Percentiles rank a stretch among this genome's conserved stretches.
phyloP scores from a whole-genome alignment of 1,140 invertebrate species.

The Galleria mellonella region DNA sequence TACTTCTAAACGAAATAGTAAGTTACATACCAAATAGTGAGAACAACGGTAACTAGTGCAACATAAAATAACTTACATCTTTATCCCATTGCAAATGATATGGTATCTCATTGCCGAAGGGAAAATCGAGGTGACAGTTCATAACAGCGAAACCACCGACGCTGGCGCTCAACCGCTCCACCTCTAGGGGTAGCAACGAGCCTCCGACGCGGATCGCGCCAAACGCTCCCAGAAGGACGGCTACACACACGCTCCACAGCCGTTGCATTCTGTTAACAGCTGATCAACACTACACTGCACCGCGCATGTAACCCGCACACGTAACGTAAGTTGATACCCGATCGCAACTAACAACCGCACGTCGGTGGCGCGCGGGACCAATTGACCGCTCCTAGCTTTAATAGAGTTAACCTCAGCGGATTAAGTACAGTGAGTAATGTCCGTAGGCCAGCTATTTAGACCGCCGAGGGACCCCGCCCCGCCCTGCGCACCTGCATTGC shows the following conservation, averaged over 20 bases:
- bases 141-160: constrained; percentile 91
- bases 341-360: constrained; percentile 1
- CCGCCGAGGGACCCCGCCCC: not conserved
- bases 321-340: no score
- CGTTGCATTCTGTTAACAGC: no score
- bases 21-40: no score
- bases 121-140: constrained; percentile 93
- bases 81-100: constrained; percentile 94
- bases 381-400: constrained; percentile 7
- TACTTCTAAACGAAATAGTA: no score
- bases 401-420: constrained; percentile 10
- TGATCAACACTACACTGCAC: no score
- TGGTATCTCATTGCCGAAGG: constrained; percentile 88
- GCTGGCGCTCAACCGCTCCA: constrained; percentile 82
- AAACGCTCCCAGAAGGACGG: not conserved
- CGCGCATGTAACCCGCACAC: no score
- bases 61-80: constrained; percentile 79
- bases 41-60: no score
- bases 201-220: not conserved
- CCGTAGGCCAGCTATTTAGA: not conserved
- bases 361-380: not conserved
- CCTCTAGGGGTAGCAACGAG: constrained; percentile 37
- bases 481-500: constrained; percentile 4
- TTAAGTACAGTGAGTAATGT: constrained; percentile 7
- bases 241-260: not conserved